A percentile compares a stretch with the other conserved stretches of the same genome.
Evolutionary conservation across 2,113 vertebrate species (phyloP).

Genomic region (Lepus timidus): DNA sequence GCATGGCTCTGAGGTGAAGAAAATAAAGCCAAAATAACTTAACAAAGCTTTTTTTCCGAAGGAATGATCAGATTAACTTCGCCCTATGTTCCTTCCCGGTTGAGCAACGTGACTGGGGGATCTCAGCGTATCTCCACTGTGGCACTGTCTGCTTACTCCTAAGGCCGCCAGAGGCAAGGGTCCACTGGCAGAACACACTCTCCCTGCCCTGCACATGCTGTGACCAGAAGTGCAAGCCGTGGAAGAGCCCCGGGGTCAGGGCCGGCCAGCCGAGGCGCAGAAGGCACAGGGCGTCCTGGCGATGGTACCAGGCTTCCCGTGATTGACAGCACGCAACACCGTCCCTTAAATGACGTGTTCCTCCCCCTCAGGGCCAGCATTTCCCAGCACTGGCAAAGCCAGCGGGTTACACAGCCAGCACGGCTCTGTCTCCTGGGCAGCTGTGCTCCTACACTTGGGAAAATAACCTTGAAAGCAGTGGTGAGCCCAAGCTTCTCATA

Average conservation of each 20-base stretch:
- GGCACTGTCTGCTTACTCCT: slow-evolving; percentile 75
- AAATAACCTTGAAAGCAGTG: not conserved
- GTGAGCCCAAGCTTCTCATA: rapidly evolving
- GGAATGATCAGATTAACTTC: slow-evolving; percentile 23
- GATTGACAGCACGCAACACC: rapidly evolving
- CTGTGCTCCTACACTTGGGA: not conserved
- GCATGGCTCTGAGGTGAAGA: slow-evolving; percentile 79
- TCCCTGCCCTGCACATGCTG: rapidly evolving
- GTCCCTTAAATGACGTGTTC: not conserved
- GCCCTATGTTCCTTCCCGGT: slow-evolving; percentile 77
- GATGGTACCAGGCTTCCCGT: rapidly evolving
- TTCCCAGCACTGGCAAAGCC: not conserved
- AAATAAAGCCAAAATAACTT: slow-evolving; percentile 79
- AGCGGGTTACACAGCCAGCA: rapidly evolving
- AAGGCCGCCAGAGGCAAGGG: slow-evolving; percentile 73
- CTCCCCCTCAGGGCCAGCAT: not conserved
- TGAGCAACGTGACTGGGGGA: slow-evolving; percentile 64
- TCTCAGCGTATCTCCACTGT: slow-evolving; percentile 74
- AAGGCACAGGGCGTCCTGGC: rapidly evolving
- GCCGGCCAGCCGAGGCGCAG: not conserved
- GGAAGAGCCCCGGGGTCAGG: too few relatives aligned
- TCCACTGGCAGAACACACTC: rapidly evolving
- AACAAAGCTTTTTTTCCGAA: not conserved
- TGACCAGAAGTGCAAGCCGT: too few relatives aligned
- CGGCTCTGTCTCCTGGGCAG: not conserved